A percentile compares a stretch with the other conserved stretches of the same genome.
These are phyloP conservation scores for Nannobrachium achirus DNA, from an alignment of 2,113 vertebrate species.

Conservation along the genomic window DNA sequence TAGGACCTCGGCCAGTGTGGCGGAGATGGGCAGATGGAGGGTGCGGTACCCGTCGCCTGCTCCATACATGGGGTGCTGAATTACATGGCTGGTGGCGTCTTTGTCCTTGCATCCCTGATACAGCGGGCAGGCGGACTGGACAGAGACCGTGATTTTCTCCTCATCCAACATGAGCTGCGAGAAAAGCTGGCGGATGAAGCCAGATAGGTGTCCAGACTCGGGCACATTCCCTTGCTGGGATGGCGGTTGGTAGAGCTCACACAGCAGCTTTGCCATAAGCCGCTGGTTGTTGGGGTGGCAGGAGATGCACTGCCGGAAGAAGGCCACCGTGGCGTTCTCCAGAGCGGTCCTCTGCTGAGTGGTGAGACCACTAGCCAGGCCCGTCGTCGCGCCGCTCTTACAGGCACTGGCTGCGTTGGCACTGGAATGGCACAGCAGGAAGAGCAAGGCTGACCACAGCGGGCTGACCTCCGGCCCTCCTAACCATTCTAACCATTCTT, in stretches of 20 bases:
- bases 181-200: conserved; percentile 96
- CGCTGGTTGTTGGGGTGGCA: conserved; percentile 98
- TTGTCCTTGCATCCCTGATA: no score
- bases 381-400: conserved; percentile 78
- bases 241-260: conserved; percentile 96
- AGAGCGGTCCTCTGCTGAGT: conserved; percentile 96
- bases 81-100: no score
- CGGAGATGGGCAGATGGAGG: no score
- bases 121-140: conserved; percentile 97
- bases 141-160: conserved; percentile 98
- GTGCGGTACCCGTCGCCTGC: background rate
- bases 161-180: conserved; percentile 98
- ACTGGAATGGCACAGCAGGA: conserved; percentile 95
- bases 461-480: conserved; percentile 96
- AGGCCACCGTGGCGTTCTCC: conserved; percentile 96
- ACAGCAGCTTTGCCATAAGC: conserved; percentile 98
- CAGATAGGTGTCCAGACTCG: conserved; percentile 96
- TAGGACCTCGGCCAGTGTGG: no score
- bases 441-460: conserved; percentile 95
- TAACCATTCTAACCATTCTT: conserved; percentile 98
- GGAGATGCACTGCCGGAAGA: conserved; percentile 98
- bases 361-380: conserved; percentile 86
- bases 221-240: conserved; percentile 93
- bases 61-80: background rate
- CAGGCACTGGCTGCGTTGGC: conserved; percentile 83